These are phyloP conservation scores for Pseudorasbora parva DNA, from an alignment of 2,113 vertebrate species.

Conservation along the genomic window DNA sequence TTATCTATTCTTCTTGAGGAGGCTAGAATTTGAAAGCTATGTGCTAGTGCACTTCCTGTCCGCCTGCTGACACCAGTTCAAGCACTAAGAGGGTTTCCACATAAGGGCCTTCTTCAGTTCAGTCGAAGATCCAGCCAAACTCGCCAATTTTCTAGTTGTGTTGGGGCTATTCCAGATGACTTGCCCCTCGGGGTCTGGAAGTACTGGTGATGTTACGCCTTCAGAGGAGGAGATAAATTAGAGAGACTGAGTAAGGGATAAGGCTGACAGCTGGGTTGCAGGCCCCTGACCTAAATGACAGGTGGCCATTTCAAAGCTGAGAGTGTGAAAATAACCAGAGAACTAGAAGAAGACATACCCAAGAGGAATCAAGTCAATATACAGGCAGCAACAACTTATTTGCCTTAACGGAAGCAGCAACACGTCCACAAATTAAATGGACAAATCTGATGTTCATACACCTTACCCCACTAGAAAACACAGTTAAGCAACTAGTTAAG, in stretches of 20 bases:
- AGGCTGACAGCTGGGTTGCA: conserved; percentile 33
- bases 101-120: conserved; percentile 1
- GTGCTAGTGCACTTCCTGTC: neutral
- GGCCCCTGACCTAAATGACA: conserved; percentile 31
- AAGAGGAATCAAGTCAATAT: neutral
- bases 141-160: neutral
- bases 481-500: neutral
- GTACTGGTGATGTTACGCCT: neutral
- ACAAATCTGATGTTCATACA: neutral
- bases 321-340: neutral
- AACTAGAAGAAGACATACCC: neutral
- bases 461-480: neutral
- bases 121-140: neutral
- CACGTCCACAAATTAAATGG: neutral
- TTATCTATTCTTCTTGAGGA: conserved; percentile 38
- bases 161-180: conserved; percentile 15
- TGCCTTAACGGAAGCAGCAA: neutral
- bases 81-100: neutral
- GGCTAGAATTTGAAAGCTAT: neutral
- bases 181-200: neutral
- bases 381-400: neutral
- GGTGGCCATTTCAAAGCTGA: conserved; percentile 28
- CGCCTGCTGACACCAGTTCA: neutral
- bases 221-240: neutral
- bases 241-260: neutral